Percentiles rank a stretch among this genome's conserved stretches.
These are phyloP conservation scores for Holotrichia oblita DNA, from an alignment of 1,140 invertebrate genomes.

Conservation along the genomic window DNA sequence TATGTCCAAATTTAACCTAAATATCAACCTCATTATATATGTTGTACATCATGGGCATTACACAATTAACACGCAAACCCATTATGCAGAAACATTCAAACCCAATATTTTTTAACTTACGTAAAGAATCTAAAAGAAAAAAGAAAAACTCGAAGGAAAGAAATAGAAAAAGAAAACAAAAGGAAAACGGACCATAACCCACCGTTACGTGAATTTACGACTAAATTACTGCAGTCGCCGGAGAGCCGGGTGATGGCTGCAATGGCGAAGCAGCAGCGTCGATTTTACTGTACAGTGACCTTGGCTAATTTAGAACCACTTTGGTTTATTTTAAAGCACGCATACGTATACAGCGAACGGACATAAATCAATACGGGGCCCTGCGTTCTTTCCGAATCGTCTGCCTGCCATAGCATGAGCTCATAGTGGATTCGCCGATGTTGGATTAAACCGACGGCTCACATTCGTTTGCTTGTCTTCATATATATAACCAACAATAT, in stretches of 20 bases:
- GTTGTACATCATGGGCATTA: no score
- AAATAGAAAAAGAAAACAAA: neutral
- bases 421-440: neutral
- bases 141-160: neutral
- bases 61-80: no score
- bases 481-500: neutral
- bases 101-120: neutral
- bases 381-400: neutral
- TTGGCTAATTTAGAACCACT: conserved; percentile 33
- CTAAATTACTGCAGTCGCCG: conserved; percentile 16
- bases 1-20: no score
- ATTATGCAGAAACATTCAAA: neutral
- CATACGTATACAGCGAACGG: neutral
- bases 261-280: neutral
- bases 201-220: conserved; percentile 14
- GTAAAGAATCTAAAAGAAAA: no score
- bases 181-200: neutral
- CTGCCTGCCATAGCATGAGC: neutral
- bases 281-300: conserved; percentile 12
- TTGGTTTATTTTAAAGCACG: conserved; percentile 30
- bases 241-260: neutral
- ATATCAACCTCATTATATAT: no score
- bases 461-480: neutral
- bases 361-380: conserved; percentile 16
- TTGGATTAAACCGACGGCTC: neutral